Conservation (phyloP, 2,113 vertebrate genomes). For the Prochilodus magdalenae region DNA sequence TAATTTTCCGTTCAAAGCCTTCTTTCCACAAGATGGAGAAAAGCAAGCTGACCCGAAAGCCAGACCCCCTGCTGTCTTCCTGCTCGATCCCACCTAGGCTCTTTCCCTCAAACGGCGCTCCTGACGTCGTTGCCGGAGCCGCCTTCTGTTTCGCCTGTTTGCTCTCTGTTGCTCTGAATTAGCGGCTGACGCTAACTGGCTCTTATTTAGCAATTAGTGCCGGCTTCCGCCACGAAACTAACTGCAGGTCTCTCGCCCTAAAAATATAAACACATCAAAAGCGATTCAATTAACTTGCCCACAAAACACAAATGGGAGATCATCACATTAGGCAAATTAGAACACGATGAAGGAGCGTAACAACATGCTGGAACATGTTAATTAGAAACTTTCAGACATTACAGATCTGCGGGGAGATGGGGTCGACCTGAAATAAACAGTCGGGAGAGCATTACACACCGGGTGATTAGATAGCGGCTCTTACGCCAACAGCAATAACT, state of each 20-base stretch:
- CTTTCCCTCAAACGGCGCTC: constrained; percentile 40
- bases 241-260: constrained; percentile 55
- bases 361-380: constrained; percentile 60
- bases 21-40: background rate
- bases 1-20: constrained; percentile 22
- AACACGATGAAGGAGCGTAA: constrained; percentile 53
- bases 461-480: constrained; percentile 47
- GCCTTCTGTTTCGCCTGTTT: constrained; percentile 58
- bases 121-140: no score
- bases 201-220: constrained; percentile 73
- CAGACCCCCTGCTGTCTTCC: background rate
- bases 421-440: constrained; percentile 56
- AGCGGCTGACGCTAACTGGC: constrained; percentile 66
- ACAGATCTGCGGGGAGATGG: constrained; percentile 48
- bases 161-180: constrained; percentile 60
- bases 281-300: constrained; percentile 71
- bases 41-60: background rate
- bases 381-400: constrained; percentile 60
- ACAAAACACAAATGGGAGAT: constrained; percentile 69
- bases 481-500: constrained; percentile 41
- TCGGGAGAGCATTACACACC: constrained; percentile 43
- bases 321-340: constrained; percentile 70
- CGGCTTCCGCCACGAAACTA: constrained; percentile 65
- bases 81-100: constrained; percentile 28
- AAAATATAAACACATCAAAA: constrained; percentile 72